Base-by-base conservation (phyloP, 2,113 vertebrate species). In the Chlamydotis undulata region DNA sequence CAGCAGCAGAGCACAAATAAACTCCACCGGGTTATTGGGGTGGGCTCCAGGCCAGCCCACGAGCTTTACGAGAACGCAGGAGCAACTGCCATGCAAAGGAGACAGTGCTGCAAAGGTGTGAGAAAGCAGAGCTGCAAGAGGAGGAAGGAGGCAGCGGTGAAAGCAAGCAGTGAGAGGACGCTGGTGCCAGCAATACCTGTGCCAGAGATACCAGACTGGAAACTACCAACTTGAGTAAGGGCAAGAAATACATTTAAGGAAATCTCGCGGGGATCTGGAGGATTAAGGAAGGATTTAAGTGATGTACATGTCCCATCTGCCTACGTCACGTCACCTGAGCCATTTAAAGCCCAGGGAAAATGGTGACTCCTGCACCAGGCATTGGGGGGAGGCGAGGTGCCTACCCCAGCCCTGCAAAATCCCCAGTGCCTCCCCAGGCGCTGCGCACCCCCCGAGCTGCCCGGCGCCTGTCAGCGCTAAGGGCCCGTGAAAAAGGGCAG, bases 91-190 rank as follows among this genome's bases (percentile, higher is more conserved):
- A 59, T 0, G 52, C 4, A 9, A 65, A 84, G 73, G 59, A 89
- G 77, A 84, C 31, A 18, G 31, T 6, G 12, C 56, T 45, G 74
- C 1, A 4, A 81, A 87, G 53, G 81, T 56, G 67, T 3, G 33
- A 90, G 68, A 56, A 74, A 77, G 28, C 1, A 0, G 43, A 91
- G 59, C 56, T 50, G 60, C 35, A 4, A 9, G 52, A 68, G 28
- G 47, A 65, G 0, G 2, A 33, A 55, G 28, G 31, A 45, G 56
- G 47, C 31, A 50, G 64, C 0, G 0, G 29, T 26, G 68, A 59
- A 41, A 83, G 43, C 26, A n/a, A 53, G 43, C 45, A 61, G 24
- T 0, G 0, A 76, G 31, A 57, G 29, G 55, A 74, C 41, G 45
- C 24, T 45, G 4, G 26, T 18, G 28, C 52, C 60, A 78, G 50